These are phyloP conservation scores for Gadus macrocephalus DNA, from an alignment of 2,113 vertebrate species.

Conservation along the genomic window DNA sequence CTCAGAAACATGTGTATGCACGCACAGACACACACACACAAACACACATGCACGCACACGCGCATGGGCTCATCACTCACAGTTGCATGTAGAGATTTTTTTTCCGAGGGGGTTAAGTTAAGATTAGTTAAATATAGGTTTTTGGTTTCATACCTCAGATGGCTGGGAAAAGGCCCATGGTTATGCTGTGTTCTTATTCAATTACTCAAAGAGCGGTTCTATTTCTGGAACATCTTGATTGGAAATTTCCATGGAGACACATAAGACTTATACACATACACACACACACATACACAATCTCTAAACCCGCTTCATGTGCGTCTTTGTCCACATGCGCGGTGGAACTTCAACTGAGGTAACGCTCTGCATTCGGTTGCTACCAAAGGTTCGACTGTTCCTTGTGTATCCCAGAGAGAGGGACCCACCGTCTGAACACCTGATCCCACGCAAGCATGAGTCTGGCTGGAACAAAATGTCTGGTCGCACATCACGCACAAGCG, in stretches of 20 bases:
- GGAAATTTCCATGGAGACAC: too few species aligned
- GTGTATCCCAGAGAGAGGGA: slow-evolving; percentile 28
- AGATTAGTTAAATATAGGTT: too few species aligned
- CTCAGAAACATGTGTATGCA: slow-evolving; percentile 9
- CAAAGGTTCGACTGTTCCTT: background rate
- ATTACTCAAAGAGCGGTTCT: too few species aligned
- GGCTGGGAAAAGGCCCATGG: background rate
- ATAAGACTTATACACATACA: too few species aligned
- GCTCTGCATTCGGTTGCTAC: background rate
- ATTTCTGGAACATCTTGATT: too few species aligned
- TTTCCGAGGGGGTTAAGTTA: too few species aligned
- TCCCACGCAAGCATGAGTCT: slow-evolving; percentile 39
- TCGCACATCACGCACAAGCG: slow-evolving; percentile 48
- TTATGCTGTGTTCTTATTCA: too few species aligned
- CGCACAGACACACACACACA: background rate
- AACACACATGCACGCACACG: slow-evolving; percentile 10
- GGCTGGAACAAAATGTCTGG: slow-evolving; percentile 52
- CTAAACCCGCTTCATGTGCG: background rate
- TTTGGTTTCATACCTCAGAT: too few species aligned
- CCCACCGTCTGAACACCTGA: slow-evolving; percentile 30
- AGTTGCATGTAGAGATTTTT: too few species aligned
- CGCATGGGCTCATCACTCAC: slow-evolving; percentile 9
- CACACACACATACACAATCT: background rate
- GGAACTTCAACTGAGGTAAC: background rate
- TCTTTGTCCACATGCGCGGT: background rate